Evolutionary conservation across 2,888 invertebrate genomes (phyloP).

Genomic region (Meteorus colon): DNA sequence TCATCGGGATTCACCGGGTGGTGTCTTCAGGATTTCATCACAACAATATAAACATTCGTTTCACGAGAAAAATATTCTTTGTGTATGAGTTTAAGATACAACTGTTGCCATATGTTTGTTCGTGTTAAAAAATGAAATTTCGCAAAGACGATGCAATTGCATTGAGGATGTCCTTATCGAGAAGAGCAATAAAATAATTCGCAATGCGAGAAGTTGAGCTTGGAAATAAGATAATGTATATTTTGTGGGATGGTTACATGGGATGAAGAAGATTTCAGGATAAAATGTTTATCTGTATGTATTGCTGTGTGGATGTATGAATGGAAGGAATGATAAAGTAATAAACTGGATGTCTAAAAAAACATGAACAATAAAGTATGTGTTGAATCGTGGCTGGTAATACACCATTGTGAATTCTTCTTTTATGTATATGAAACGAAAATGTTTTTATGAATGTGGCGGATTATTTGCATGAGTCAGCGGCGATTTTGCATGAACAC

Average conservation of each 20-base stretch:
- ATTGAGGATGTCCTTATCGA: not conserved
- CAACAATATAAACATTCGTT: slow-evolving; percentile 13
- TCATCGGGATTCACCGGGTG: slow-evolving; percentile 27
- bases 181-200: slow-evolving; percentile 10
- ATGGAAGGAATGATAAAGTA: slow-evolving; percentile 46
- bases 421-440: not conserved
- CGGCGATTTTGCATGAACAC: slow-evolving; percentile 1
- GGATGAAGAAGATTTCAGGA: slow-evolving; percentile 43
- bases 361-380: slow-evolving; percentile 45
- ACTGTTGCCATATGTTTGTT: no score
- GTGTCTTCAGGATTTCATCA: slow-evolving; percentile 30
- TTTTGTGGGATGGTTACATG: slow-evolving; percentile 1
- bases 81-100: not conserved
- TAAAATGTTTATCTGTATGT: slow-evolving; percentile 44
- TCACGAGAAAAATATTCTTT: not conserved
- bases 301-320: slow-evolving; percentile 46
- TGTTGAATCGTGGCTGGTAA: slow-evolving; percentile 19
- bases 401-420: not conserved
- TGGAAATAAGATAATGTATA: slow-evolving; percentile 2
- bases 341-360: slow-evolving; percentile 43
- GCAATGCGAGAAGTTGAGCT: not conserved
- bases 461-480: not conserved
- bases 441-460: no score
- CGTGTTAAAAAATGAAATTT: not conserved
- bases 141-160: not conserved